phyloP scores from a whole-genome alignment of 2,797 vertebrate species.

The Etheostoma perlongum region DNA sequence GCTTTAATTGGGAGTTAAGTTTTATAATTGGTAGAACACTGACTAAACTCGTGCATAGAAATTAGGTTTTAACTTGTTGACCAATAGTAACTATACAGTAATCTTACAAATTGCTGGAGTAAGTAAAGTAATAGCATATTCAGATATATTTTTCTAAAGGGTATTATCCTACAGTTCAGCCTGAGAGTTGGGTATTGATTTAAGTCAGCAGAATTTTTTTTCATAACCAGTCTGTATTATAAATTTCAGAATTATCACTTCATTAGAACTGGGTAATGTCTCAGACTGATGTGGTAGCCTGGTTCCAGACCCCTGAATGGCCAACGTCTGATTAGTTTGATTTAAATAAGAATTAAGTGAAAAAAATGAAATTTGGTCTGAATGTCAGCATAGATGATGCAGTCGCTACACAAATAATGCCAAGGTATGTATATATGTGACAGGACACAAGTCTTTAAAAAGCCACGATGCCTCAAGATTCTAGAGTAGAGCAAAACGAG shows the following conservation, averaged over 20 bases:
- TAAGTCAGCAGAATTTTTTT: not conserved
- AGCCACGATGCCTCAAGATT: not conserved
- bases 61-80: not conserved
- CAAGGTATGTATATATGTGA: not conserved
- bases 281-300: not conserved
- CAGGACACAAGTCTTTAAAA: not conserved
- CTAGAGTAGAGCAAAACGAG: too few species aligned
- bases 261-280: not conserved
- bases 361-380: not conserved
- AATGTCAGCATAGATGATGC: not conserved
- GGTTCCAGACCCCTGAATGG: not conserved
- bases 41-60: not conserved
- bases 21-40: too few species aligned
- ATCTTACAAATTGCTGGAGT: not conserved
- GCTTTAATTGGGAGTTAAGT: not conserved
- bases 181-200: not conserved
- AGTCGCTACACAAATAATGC: not conserved
- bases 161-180: not conserved
- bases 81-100: too few species aligned
- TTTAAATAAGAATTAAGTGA: not conserved
- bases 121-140: not conserved
- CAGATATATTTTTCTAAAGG: not conserved
- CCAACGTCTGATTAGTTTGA: not conserved
- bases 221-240: slow-evolving; percentile 15
- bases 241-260: too few species aligned